Evolutionary conservation across 2,797 vertebrate genomes (phyloP), one percentile per base, ranked within the genome.

Genomic region (Pipistrellus nathusii): DNA sequence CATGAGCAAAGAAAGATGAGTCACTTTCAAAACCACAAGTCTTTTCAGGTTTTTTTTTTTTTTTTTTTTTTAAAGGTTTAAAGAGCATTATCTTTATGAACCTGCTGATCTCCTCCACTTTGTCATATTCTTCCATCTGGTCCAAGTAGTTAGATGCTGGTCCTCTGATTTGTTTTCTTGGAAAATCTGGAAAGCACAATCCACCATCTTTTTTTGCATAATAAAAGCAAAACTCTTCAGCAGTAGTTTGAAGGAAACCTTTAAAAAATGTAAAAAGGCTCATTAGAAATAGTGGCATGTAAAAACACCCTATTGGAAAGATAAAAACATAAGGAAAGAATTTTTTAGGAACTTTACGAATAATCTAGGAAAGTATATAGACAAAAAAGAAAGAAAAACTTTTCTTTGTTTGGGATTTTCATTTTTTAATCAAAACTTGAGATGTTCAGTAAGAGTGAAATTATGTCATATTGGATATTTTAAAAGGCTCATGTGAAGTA

Each of bases 171-270:
- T 99, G 99, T 98, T 99, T 99, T 98, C 99, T 99, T 95, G 99
- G 99, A 98, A 99, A 99, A 98, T 99, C 99, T 97, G 99, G 99
- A 98, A 99, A 99, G 98, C 99, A 99, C 92, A 99, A 97, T 66
- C 99, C 98, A 95, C 98, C 98, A 88, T 99, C 99, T 98, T 98
- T 99, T 97, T 99, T 99, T 96, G 99, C 98, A 95, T 99, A 99
- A 98, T 99, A 99, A 97, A 99, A 99, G 98, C 99, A 99, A 98
- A 99, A 99, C 97, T 99, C 99, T 94, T 99, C 99, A 96, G 99
- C 99, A 95, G 99, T 99, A 71, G 99, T 99, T 98, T 99, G 99
- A 98, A 99, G 99, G 94, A 99, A 98, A 98, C 99, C 99, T 99
- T 98, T 93, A 97, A 98, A 98, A 87, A 95, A 97, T 38, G 66